These are phyloP conservation scores for Stenodema calcarata DNA, from an alignment of 2,888 invertebrate species.

Conservation along the genomic window DNA sequence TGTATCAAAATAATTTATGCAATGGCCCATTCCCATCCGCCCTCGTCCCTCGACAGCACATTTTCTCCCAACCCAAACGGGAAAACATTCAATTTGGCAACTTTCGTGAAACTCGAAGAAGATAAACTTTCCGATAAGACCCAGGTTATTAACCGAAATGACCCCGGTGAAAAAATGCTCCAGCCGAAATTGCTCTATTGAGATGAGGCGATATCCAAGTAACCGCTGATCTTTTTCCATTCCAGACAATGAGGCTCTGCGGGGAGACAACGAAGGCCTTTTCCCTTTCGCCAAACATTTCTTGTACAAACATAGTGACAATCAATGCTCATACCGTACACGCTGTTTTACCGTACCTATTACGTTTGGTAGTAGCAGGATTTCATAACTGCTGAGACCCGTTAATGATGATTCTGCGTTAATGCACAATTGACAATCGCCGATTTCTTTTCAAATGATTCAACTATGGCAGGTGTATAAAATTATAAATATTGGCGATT, in stretches of 20 bases:
- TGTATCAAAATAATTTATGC: too few species aligned
- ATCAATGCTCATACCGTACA: too few species aligned
- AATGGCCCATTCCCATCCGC: neutral
- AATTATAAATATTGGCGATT: too few species aligned
- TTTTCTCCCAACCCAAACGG: neutral
- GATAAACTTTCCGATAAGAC: neutral
- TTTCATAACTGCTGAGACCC: too few species aligned
- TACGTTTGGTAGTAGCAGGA: too few species aligned
- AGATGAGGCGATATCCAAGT: neutral
- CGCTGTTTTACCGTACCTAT: too few species aligned
- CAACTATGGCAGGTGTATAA: too few species aligned
- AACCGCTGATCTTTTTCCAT: neutral
- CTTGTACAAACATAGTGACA: neutral
- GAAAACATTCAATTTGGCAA: neutral
- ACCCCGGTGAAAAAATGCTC: neutral
- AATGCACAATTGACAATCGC: too few species aligned
- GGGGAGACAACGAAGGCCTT: neutral
- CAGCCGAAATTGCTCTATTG: neutral
- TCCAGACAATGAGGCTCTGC: neutral
- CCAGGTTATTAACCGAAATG: neutral
- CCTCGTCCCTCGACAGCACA: neutral
- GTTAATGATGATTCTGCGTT: too few species aligned
- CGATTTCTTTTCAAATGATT: too few species aligned
- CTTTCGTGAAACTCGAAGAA: neutral
- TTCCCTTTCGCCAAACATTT: neutral